Evolutionary conservation across 2,797 vertebrate species (phyloP), one percentile per base, ranked within the genome.

Genomic region (Chelon labrosus): DNA sequence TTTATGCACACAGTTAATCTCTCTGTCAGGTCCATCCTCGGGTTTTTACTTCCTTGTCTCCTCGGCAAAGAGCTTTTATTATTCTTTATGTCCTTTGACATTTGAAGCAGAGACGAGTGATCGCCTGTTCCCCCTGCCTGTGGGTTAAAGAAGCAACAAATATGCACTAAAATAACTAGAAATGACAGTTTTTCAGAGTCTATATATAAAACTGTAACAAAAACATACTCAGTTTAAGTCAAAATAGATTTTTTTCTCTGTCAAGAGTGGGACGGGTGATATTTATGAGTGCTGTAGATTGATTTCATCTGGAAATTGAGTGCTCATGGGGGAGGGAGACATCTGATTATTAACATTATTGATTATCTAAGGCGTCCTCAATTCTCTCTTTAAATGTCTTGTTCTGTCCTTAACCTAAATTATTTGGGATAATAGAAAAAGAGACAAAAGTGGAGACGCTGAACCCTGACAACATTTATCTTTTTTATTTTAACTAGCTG

Each of bases 41-140:
- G 4, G 16, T 22, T 44, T 17, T n/a, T 38, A n/a, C 41, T 27
- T 50, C 3, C 1, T 10, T 53, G 13, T 37, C n/a, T 14, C 55
- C 70, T 37, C 37, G 7, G 38, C 17, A 4, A 10, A 44, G 19
- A 6, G 2, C 19, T 3, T 47, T 10, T 10, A 39, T 46, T 17
- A 3, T 20, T 50, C n/a, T 1, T 2, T 25, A 50, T 62, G n/a
- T 70, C 52, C 39, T 19, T 27, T 60, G 53, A 84, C 50, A 70
- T 72, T 62, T 82, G 17, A 73, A 54, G 65, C 19, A 50, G 39
- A 70, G 22, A 66, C 22, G 6, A 57, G 35, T 16, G 41, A 59
- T 62, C 19, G 22, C 69, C 44, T 53, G 56, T 69, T 67, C 75
- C 37, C 31, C 16, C 31, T 9, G 39, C 16, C 12, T 55, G 25